These are phyloP conservation scores for Grammomys dolichurus DNA, from an alignment of 2,113 vertebrate genomes.

Conservation along the genomic window DNA sequence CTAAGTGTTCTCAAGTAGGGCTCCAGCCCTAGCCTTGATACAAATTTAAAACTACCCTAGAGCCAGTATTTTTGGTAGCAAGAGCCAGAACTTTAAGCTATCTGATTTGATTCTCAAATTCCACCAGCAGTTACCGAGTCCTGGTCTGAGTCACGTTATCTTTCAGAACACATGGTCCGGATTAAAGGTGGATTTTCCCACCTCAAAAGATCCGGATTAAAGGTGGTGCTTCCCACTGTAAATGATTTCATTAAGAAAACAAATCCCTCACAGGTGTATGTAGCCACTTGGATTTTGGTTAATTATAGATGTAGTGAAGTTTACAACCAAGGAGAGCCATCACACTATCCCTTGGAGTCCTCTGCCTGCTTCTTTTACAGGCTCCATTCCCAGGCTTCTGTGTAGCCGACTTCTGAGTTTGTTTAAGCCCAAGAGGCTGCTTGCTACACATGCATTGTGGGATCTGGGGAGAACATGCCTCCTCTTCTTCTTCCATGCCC, in stretches of 20 bases:
- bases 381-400: background rate
- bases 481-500: background rate
- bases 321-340: background rate
- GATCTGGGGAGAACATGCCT: background rate
- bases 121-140: background rate
- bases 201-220: background rate
- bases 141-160: background rate
- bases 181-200: background rate
- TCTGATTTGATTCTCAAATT: background rate
- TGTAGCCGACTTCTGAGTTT: background rate
- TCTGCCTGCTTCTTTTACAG: background rate
- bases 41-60: slow-evolving; percentile 37
- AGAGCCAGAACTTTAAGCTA: background rate
- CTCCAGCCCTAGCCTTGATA: background rate
- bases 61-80: background rate
- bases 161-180: background rate
- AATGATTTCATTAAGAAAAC: background rate
- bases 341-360: background rate
- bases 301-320: background rate
- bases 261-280: background rate
- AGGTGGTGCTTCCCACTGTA: background rate
- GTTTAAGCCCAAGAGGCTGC: background rate
- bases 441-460: background rate
- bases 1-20: background rate
- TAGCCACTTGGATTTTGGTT: background rate